Evolutionary conservation across 2,888 invertebrate species (phyloP).

Genomic region (Oscheius sp.): DNA sequence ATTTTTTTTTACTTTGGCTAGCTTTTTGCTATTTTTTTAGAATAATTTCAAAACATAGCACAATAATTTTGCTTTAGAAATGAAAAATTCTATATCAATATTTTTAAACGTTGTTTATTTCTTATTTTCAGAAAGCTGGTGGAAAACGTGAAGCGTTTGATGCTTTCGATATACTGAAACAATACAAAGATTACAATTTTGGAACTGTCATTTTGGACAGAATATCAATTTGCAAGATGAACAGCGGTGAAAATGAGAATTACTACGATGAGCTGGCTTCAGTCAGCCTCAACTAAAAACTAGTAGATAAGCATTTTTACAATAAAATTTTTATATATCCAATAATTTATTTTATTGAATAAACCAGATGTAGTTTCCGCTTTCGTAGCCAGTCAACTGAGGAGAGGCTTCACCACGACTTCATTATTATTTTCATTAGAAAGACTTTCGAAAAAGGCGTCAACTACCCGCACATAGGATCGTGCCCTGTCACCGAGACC

Average conservation of each 20-base stretch:
- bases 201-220: conserved; percentile 40
- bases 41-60: no score
- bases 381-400: no score
- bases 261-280: conserved; percentile 15
- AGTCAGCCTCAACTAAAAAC: conserved; percentile 17
- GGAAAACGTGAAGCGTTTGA: conserved; percentile 39
- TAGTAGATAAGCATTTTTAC: conserved; percentile 37
- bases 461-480: not conserved
- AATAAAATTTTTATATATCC: not conserved
- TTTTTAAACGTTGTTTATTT: not conserved
- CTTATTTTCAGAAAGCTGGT: conserved; percentile 19
- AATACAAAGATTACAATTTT: conserved; percentile 43
- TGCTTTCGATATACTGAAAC: conserved; percentile 39
- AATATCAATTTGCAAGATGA: conserved; percentile 28
- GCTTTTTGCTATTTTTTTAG: no score
- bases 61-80: no score
- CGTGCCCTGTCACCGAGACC: conserved; percentile 28
- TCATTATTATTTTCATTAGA: no score
- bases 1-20: no score
- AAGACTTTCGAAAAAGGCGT: not conserved
- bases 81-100: no score
- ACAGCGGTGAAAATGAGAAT: not conserved
- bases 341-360: no score
- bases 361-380: no score
- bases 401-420: no score